Evolutionary conservation across 2,888 invertebrate species (phyloP), one percentile per base, ranked within the genome.

Genomic region (Ophraella communa): DNA sequence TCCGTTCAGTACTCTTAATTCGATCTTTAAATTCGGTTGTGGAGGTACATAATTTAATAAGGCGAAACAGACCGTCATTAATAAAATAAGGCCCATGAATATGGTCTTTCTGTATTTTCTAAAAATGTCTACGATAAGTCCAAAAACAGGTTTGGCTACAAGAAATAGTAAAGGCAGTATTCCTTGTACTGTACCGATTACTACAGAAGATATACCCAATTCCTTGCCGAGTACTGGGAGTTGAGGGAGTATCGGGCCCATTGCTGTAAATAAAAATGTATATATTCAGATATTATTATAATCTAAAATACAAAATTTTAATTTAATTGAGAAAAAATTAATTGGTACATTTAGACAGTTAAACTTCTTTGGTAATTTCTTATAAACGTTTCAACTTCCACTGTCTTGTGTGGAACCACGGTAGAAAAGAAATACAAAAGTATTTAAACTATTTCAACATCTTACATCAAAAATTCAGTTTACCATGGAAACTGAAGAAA

Each of bases 161-260:
- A 93, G 87, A 84, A 91, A 93, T 39, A 91, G 81, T n/a, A 93
- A 84, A 0, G 93, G 93, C 65, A 93, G 79, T 1, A 92, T 83
- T 0, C 91, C 90, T 0, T 90, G 91, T 52, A 93, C 88, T 68
- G 86, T 85, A 1, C 93, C 94, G 91, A 93, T 93, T 0, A 89
- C 87, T 0, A 87, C 84, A 0, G 92, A 87, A 0, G 91, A 89
- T 21, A 93, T 86, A 7, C 93, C 93, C 70, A 93, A 81, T 80
- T 93, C 91, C 71, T 90, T 88, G 0, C 92, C 93, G 79, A 88
- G 91, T 10, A 94, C 92, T 63, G 90, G 86, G 47, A 93, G 81
- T 77, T 92, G 93, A 0, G 93, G 93, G 33, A 94, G 82, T 52
- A 94, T 87, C 0, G 93, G 93, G 0, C 93, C 93, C 83, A 93